Base-by-base conservation (phyloP, 1,140 invertebrate genomes). In the Bombus pascuorum region DNA sequence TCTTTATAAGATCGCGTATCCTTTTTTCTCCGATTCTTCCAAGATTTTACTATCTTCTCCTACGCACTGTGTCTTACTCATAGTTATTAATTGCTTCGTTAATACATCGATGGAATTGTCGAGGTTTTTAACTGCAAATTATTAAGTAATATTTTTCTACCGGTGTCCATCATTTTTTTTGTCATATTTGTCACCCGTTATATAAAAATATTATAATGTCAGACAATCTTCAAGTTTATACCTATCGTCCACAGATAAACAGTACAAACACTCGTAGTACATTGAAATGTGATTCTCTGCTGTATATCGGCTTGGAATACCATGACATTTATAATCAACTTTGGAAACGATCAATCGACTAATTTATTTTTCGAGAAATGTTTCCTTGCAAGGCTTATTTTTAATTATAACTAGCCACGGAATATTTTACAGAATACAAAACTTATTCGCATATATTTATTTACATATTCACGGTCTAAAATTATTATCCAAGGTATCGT, bases 71-170 rank as follows among this genome's bases (percentile, higher is more conserved):
- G 4, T 1, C 2, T 70, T 47, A 37, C 77, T 80, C 77, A 47
- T 25, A 25, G 62, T 70, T 79, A 79, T 79, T 79, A 68, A 72
- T 68, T 42, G 44, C 28, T 22, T 10, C 9, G 34, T 73, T 34
- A 28, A 42, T 37, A 57, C 9, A 9, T 32, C 37, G 12, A 2
- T 32, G 1, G 44, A 25, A 39, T 25, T n/a, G 6, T n/a, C 37
- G 2, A 37, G 25, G 44, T 39, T 32, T 39, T 2, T 3, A n/a
- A 78, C 57, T n/a, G 18, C 2, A 37, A 34, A 76, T 77, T 53
- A 22, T 39, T 2, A 10, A 62, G 65, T 18, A 65, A 0, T 28
- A n/a, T 34, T 34, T 71, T 15, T 34, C n/a, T 15, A 66, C 5
- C 42, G 4, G 15, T n/a, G 22, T 76, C 34, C 25, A 39, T n/a